A percentile compares a stretch with the other conserved stretches of the same genome.
Evolutionary conservation across 1,140 invertebrate genomes (phyloP).

Genomic region (Formica exsecta): DNA sequence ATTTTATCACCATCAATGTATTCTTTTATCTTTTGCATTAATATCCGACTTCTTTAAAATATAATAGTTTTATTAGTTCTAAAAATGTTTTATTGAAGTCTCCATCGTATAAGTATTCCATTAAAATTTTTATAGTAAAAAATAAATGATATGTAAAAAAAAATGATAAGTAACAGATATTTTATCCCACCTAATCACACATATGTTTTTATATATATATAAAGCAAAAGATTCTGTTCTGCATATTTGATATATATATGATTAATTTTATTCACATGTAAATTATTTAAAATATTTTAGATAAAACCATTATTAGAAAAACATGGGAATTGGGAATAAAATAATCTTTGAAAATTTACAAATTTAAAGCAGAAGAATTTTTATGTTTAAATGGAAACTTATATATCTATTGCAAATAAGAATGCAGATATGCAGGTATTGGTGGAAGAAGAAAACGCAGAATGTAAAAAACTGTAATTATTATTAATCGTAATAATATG

Average conservation of each 20-base stretch:
- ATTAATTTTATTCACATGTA: not conserved
- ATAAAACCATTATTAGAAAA: too few species aligned
- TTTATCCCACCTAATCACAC: not conserved
- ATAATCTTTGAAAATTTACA: too few species aligned
- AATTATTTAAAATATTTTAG: too few species aligned
- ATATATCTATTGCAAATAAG: not conserved
- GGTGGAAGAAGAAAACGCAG: conserved; percentile 33
- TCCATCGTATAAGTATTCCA: not conserved
- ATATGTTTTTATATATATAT: not conserved
- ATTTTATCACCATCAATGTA: not conserved
- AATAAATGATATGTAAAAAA: conserved; percentile 14
- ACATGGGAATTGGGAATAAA: too few species aligned
- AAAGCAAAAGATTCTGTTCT: not conserved
- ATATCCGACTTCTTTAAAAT: conserved; percentile 14
- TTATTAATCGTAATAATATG: conserved; percentile 87
- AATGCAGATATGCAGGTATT: not conserved
- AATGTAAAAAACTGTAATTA: conserved; percentile 86
- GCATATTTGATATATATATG: not conserved
- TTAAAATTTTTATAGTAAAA: not conserved
- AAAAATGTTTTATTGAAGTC: conserved; percentile 21
- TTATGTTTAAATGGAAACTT: too few species aligned
- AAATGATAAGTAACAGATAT: not conserved
- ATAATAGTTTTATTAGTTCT: conserved; percentile 20
- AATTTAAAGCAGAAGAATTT: too few species aligned
- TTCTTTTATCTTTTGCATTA: not conserved